Base-by-base conservation (phyloP, 2,113 vertebrate species). In the Semicossyphus pulcher region DNA sequence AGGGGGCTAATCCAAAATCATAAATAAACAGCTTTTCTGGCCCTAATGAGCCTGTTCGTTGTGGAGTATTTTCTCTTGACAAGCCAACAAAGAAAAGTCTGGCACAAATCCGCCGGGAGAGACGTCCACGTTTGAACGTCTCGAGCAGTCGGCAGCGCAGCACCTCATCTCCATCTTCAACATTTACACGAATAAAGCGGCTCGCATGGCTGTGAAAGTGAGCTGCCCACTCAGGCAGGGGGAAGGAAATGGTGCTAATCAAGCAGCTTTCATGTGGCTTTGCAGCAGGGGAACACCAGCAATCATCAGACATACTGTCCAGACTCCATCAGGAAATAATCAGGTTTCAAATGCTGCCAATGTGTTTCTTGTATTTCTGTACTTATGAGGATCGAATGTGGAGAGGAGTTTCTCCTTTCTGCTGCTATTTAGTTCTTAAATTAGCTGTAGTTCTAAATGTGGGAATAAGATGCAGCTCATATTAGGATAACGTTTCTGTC, bases 41-140 rank as follows among this genome's bases (percentile, higher is more conserved):
- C 52, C 39, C 44, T 85, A 86, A 89, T 88, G 67, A 76, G 72
- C n/a, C 58, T 44, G 69, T 86, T 80, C 79, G 80, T 68, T 44
- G 57, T 44, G 72, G 37, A 10, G 54, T 70, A 20, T 49, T 63
- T 63, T 66, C 36, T 49, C 72, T 53, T 16, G 52, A 54, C 64
- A 57, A 61, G 71, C 59, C 53, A 45, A 52, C 56, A 29, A 42
- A 63, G 42, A 78, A 65, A 62, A 39, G 75, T 52, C 59, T 56
- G 39, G 54, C 53, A 52, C 3, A 1, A 26, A 25, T 58, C 76
- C 54, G 48, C 31, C 2, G 45, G 60, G 71, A 73, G 65, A 68
- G 42, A 29, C 39, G 54, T 44, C 28, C 3, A 39, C 37, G 25
- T 52, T 57, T 68, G 49, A 63, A 65, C 60, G 44, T 79, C 74